Evolutionary conservation across 2,888 invertebrate species (phyloP).

Genomic region (Agrotis ipsilon): DNA sequence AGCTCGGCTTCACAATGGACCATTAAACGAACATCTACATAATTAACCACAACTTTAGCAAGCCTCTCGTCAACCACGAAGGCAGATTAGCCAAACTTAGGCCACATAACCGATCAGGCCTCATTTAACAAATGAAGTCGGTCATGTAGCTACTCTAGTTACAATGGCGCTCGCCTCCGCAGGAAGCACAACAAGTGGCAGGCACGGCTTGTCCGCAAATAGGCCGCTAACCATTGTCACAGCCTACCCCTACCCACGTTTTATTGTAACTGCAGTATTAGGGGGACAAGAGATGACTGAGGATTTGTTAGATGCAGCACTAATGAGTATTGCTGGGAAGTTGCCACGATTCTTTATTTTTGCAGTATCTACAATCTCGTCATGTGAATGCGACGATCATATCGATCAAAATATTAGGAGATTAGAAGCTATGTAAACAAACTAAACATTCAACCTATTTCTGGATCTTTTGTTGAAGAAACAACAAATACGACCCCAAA

Average conservation of each 20-base stretch:
- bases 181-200: constrained; percentile 88
- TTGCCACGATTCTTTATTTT: constrained; percentile 2
- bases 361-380: background rate
- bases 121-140: constrained; percentile 81
- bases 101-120: constrained; percentile 61
- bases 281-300: constrained; percentile 27
- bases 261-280: constrained; percentile 73
- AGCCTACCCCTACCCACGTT: constrained; percentile 62
- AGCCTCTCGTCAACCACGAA: constrained; percentile 25
- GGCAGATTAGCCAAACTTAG: constrained; percentile 46
- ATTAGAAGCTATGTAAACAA: background rate
- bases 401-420: background rate
- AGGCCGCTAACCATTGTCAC: constrained; percentile 83
- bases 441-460: background rate
- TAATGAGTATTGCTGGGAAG: constrained; percentile 38
- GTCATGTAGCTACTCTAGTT: constrained; percentile 75
- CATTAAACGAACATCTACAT: constrained; percentile 4
- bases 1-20: background rate
- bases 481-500: constrained; percentile 37
- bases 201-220: constrained; percentile 83
- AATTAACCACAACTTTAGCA: constrained; percentile 18
- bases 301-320: constrained; percentile 46
- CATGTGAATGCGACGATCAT: background rate
- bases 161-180: constrained; percentile 74
- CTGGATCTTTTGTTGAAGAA: constrained; percentile 25